These are phyloP conservation scores for Zeugodacus cucurbitae DNA, from an alignment of 1,140 invertebrate genomes.

Conservation along the genomic window DNA sequence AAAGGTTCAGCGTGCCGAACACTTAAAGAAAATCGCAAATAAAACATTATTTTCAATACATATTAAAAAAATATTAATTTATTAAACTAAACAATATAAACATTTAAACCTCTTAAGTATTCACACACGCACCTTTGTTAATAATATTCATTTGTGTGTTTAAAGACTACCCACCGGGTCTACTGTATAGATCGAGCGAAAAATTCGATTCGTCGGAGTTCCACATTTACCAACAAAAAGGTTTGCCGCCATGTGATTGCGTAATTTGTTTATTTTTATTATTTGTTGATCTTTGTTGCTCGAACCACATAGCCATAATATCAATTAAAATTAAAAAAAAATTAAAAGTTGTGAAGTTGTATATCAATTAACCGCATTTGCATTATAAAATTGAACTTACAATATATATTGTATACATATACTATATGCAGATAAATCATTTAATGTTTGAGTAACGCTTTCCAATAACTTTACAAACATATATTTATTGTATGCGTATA, in stretches of 20 bases:
- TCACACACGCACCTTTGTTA: background rate
- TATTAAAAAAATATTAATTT: too few relatives aligned
- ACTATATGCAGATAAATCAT: background rate
- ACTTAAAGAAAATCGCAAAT: too few relatives aligned
- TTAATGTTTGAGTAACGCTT: background rate
- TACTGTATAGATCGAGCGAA: slow-evolving; percentile 73
- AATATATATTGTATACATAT: background rate
- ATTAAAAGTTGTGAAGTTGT: background rate
- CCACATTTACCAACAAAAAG: slow-evolving; percentile 63
- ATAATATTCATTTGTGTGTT: slow-evolving; percentile 7
- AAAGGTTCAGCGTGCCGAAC: too few relatives aligned
- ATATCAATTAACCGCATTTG: background rate
- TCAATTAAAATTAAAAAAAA: background rate
- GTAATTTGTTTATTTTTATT: slow-evolving; percentile 35
- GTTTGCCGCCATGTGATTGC: slow-evolving; percentile 50
- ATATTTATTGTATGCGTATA: background rate
- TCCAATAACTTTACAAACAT: background rate
- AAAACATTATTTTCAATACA: too few relatives aligned
- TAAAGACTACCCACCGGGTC: slow-evolving; percentile 66
- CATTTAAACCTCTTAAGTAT: background rate
- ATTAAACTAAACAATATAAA: too few relatives aligned
- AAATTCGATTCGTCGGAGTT: slow-evolving; percentile 72
- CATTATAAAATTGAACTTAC: background rate
- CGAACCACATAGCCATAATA: background rate
- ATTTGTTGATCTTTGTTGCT: background rate